Base-by-base conservation (phyloP, 2,797 vertebrate genomes). In the Rhynchonycteris naso region DNA sequence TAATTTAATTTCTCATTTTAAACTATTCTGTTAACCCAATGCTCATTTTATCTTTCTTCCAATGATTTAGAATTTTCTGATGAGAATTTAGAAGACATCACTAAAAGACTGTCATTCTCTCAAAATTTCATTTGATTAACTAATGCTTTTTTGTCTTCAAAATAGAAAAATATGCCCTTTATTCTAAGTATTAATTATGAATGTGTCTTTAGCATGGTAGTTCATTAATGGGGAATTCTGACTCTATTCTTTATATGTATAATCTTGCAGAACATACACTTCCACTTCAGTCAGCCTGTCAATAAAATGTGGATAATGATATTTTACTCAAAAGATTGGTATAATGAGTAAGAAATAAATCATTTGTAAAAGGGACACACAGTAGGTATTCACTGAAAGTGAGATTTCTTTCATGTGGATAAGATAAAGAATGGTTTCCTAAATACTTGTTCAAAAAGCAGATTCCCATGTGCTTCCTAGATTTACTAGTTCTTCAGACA, bases 101-200 rank as follows among this genome's bases (percentile, higher is more conserved):
- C 71, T 82, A 52, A 71, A 90, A 88, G 66, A 58, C 19, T 38
- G 7, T 43, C 30, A 82, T 59, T 72, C 12, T 87, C 30, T 90
- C 86, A 35, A 63, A 30, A 61, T 91, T 85, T 93, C 7, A 9
- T 38, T 76, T 86, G 33, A 68, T 63, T 88, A 52, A 66, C 38
- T 84, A 38, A 71, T 89, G 2, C 6, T 52, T 96, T 88, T 88
- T 90, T 76, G 65, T 92, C 6, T 92, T 4, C 12, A 81, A 96
- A 71, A 33, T 59, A 54, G 14, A 58, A 61, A 71, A 43, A 72
- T 13, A 35, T 47, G 14, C 35, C 1, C 33, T 69, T 61, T 76
- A 61, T 80, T 90, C 4, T 21, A 76, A 80, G 18, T 87, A 63
- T 63, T 75, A 14, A 85, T 82, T 56, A 76, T 52, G 5, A 83